Percentiles rank a stretch among this genome's conserved stretches.
Conservation (phyloP, 2,113 vertebrate genomes). For the Polypterus senegalus region DNA sequence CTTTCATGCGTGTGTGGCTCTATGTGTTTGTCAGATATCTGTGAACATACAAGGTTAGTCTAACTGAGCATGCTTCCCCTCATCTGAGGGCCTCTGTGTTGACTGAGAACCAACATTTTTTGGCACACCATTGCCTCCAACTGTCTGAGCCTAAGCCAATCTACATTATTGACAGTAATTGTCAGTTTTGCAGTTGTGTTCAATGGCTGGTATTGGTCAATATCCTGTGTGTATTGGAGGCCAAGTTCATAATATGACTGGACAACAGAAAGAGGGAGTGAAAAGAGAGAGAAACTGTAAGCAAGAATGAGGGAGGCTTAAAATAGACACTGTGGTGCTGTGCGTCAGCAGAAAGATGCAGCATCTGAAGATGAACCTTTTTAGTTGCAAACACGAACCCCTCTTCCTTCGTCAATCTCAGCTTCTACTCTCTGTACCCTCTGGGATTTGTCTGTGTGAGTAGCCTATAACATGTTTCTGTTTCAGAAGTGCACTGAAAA, state of each 20-base stretch:
- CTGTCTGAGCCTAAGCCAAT: constrained; percentile 13
- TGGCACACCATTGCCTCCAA: constrained; percentile 20
- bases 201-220: constrained; percentile 16
- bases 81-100: constrained; percentile 8
- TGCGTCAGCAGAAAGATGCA: constrained; percentile 30
- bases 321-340: constrained; percentile 23
- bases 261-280: constrained; percentile 15
- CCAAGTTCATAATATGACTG: constrained; percentile 24
- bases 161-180: constrained; percentile 2
- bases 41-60: constrained; percentile 4
- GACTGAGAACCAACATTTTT: constrained; percentile 8
- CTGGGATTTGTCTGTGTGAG: too few species aligned
- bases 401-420: too few species aligned
- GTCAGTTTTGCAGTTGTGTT: neutral
- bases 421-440: too few species aligned
- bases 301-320: constrained; percentile 35
- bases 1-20: constrained; percentile 16
- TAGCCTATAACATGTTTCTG: too few species aligned
- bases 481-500: too few species aligned
- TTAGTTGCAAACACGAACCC: constrained; percentile 1
- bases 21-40: constrained; percentile 23
- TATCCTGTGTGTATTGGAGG: constrained; percentile 14
- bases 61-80: neutral
- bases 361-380: constrained; percentile 18
- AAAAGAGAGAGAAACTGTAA: constrained; percentile 8